phyloP scores from a whole-genome alignment of 2,797 vertebrate species.

The Meda fulgida region DNA sequence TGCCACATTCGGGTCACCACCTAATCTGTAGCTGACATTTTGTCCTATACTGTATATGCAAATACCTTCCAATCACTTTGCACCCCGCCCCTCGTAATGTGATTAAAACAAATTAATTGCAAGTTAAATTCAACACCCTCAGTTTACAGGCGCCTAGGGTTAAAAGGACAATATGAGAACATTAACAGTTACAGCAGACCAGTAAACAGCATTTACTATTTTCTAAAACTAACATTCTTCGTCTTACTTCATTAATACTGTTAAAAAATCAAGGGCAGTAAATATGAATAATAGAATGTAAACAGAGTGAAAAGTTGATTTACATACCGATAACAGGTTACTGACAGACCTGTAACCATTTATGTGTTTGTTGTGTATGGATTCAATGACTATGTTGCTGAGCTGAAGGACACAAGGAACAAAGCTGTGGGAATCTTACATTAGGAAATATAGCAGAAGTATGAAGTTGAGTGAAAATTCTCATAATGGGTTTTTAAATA shows the following conservation, averaged over 20 bases:
- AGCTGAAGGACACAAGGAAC: not conserved
- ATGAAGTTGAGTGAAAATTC: not conserved
- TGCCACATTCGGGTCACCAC: conserved; percentile 77
- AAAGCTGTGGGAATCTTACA: not conserved
- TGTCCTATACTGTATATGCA: conserved; percentile 80
- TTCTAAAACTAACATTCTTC: not conserved
- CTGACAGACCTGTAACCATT: not conserved
- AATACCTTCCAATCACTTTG: conserved; percentile 87
- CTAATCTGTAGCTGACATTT: conserved; percentile 79
- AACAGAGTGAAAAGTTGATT: conserved; percentile 66
- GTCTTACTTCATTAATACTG: conserved; percentile 60
- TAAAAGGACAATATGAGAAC: conserved; percentile 68
- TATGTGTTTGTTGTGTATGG: not conserved
- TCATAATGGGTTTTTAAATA: not conserved
- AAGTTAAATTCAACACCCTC: conserved; percentile 76
- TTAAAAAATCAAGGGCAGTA: conserved; percentile 48
- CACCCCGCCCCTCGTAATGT: conserved; percentile 67
- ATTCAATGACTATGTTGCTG: not conserved
- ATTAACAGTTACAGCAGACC: conserved; percentile 51
- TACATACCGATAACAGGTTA: conserved; percentile 57
- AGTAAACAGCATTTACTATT: conserved; percentile 46
- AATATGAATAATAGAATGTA: conserved; percentile 63
- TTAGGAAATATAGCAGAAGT: not conserved
- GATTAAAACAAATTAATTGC: conserved; percentile 86
- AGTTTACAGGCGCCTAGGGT: conserved; percentile 79